Base-by-base conservation (phyloP, 1,140 invertebrate genomes). In the Schlechtendalia chinensis region DNA sequence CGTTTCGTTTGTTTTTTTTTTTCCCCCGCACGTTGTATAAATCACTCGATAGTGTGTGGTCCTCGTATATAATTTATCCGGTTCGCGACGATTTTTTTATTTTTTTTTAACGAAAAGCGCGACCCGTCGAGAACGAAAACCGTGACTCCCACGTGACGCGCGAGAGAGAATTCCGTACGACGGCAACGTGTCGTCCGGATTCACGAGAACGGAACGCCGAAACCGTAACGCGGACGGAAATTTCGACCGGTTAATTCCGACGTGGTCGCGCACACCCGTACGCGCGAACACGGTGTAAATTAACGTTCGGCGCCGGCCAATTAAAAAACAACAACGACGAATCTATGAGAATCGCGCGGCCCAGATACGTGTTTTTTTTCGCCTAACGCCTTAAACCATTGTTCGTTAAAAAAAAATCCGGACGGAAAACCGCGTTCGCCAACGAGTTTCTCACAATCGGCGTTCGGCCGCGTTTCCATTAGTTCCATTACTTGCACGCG, bases 161-260 rank as follows among this genome's bases (percentile, higher is more conserved):
- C n/a, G n/a, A n/a, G n/a, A n/a, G n/a, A n/a, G n/a, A n/a, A n/a
- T n/a, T n/a, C n/a, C n/a, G n/a, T n/a, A n/a, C n/a, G n/a, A n/a
- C n/a, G n/a, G n/a, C n/a, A n/a, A n/a, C n/a, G n/a, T n/a, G n/a
- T 59, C 22, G 32, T 58, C 29, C 54, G 54, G 54, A 24, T 45
- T 54, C 8, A 74, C 24, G 5, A 75, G 58, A 39, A 69, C 45
- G 2, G 29, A 72, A 72, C 19, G 53, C 53, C 27, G 3, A 29
- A n/a, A 1, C 24, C n/a, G 47, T 74, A 74, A 74, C 11, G 45
- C 29, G 14, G 58, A 59, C 54, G 72, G 72, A 77, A 77, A 77
- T 59, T 59, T 77, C 29, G 53, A 77, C 72, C 54, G 72, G n/a
- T 77, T 77, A 74, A 74, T 77, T 77, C 1, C 58, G 58, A n/a